Percentiles rank a stretch among this genome's conserved stretches.
These are phyloP conservation scores for Plagodis dolabraria DNA, from an alignment of 2,888 invertebrate species.

Conservation along the genomic window DNA sequence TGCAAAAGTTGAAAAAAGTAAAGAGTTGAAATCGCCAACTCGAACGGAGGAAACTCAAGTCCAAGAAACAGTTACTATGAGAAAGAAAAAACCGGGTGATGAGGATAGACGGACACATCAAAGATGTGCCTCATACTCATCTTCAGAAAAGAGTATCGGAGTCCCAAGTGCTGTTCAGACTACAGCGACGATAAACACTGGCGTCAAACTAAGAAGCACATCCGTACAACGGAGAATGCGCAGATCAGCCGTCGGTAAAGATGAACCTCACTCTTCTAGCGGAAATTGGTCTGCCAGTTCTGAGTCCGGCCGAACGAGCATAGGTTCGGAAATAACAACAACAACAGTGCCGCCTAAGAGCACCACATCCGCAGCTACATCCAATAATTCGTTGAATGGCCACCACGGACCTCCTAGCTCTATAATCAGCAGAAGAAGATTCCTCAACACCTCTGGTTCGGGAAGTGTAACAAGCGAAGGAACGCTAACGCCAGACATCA, in stretches of 20 bases:
- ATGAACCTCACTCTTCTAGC: slow-evolving; percentile 94
- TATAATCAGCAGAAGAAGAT: slow-evolving; percentile 87
- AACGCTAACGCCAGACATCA: slow-evolving; percentile 92
- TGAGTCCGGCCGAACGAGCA: slow-evolving; percentile 93
- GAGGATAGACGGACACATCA: slow-evolving; percentile 89
- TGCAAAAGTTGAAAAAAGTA: slow-evolving; percentile 67
- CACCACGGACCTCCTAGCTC: slow-evolving; percentile 88
- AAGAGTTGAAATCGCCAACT: slow-evolving; percentile 70
- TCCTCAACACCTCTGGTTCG: slow-evolving; percentile 90
- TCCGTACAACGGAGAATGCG: slow-evolving; percentile 89
- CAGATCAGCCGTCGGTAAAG: slow-evolving; percentile 87
- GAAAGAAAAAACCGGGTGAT: slow-evolving; percentile 84
- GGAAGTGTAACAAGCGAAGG: slow-evolving; percentile 94
- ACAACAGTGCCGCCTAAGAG: slow-evolving; percentile 89
- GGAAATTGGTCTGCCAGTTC: slow-evolving; percentile 98
- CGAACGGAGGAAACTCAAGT: slow-evolving; percentile 84
- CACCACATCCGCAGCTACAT: slow-evolving; percentile 87
- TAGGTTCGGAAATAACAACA: slow-evolving; percentile 92
- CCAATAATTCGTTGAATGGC: slow-evolving; percentile 88
- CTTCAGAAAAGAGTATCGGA: slow-evolving; percentile 89
- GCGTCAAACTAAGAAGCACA: slow-evolving; percentile 91
- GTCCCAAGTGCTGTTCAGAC: slow-evolving; percentile 81
- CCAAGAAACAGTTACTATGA: slow-evolving; percentile 88
- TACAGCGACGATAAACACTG: slow-evolving; percentile 83
- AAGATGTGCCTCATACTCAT: slow-evolving; percentile 91